Evolutionary conservation across 2,888 invertebrate species (phyloP).

Genomic region (Eulithis testata): DNA sequence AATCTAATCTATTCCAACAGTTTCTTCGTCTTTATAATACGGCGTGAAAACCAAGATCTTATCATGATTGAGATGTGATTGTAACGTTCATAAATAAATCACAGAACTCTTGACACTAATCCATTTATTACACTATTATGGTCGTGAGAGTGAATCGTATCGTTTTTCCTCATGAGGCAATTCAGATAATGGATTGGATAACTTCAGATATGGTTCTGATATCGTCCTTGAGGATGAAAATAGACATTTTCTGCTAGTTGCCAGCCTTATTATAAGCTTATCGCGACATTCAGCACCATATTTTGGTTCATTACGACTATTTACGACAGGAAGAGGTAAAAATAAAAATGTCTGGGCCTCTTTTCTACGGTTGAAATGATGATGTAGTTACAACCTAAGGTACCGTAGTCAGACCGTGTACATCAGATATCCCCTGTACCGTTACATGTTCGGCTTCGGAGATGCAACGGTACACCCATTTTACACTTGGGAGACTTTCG

Average conservation of each 20-base stretch:
- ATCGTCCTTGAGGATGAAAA: conserved; percentile 6
- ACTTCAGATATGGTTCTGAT: conserved; percentile 16
- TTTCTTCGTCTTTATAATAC: too few relatives aligned
- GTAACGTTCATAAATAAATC: conserved; percentile 37
- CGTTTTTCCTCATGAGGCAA: conserved; percentile 35
- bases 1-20: too few relatives aligned
- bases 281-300: too few relatives aligned
- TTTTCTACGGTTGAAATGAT: too few relatives aligned
- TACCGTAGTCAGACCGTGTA: conserved; percentile 6
- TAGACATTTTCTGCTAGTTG: neutral
- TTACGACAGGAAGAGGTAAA: too few relatives aligned
- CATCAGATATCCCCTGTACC: conserved; percentile 21
- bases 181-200: conserved; percentile 29
- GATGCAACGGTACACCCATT: conserved; percentile 37
- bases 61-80: conserved; percentile 18
- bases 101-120: conserved; percentile 37
- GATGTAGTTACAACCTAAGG: neutral
- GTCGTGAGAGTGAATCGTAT: conserved; percentile 34
- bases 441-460: conserved; percentile 25
- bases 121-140: conserved; percentile 37
- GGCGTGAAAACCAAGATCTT: conserved; percentile 9
- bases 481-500: conserved; percentile 35
- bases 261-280: too few relatives aligned
- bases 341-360: too few relatives aligned
- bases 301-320: too few relatives aligned